A percentile compares a stretch with the other conserved stretches of the same genome.
phyloP scores from a whole-genome alignment of 2,113 vertebrate genomes.

The Caretta caretta region DNA sequence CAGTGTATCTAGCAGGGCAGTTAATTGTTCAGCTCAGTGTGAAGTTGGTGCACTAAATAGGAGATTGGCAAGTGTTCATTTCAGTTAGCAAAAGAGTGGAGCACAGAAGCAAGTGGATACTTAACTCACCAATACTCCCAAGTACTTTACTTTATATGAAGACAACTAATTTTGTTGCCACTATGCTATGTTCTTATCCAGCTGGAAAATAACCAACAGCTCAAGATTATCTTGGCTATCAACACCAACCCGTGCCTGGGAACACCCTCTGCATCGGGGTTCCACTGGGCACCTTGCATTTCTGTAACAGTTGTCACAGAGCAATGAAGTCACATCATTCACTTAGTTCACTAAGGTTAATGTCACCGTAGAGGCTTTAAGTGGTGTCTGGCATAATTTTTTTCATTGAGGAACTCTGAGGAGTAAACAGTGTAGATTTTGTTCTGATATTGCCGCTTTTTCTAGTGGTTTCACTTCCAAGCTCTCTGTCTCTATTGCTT shows the following conservation, averaged over 20 bases:
- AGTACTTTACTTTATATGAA: not conserved
- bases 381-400: slow-evolving; percentile 46
- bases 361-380: slow-evolving; percentile 49
- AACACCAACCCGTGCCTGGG: no score
- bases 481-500: slow-evolving; percentile 34
- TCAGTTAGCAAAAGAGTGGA: not conserved
- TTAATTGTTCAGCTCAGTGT: not conserved
- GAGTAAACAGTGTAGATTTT: slow-evolving; percentile 54
- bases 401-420: slow-evolving; percentile 36
- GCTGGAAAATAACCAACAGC: not conserved
- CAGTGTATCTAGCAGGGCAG: not conserved
- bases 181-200: not conserved
- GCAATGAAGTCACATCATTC: slow-evolving; percentile 10
- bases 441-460: not conserved
- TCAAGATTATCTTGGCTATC: accelerated
- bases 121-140: no score
- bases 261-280: not conserved
- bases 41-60: not conserved
- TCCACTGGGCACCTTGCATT: not conserved
- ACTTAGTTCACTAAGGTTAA: slow-evolving; percentile 1
- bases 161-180: no score
- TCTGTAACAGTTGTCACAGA: not conserved
- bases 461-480: slow-evolving; percentile 12
- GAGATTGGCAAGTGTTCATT: not conserved
- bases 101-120: accelerated